Percentiles rank a stretch among this genome's conserved stretches.
Evolutionary conservation across 2,797 vertebrate species (phyloP).

Genomic region (Zalophus californianus): DNA sequence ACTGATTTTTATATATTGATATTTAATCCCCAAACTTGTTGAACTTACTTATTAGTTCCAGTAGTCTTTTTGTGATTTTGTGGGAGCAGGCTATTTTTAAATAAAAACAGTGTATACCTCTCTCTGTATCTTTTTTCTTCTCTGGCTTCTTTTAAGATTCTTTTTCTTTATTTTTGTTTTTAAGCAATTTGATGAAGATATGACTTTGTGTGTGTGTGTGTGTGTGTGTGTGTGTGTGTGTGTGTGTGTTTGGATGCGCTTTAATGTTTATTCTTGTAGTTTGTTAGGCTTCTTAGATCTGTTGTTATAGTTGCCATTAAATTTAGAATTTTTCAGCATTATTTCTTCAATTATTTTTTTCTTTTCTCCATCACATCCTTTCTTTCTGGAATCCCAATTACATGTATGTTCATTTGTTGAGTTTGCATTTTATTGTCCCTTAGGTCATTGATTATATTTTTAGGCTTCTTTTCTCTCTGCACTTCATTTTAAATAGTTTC

Average conservation of each 20-base stretch:
- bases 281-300: background rate
- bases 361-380: background rate
- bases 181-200: background rate
- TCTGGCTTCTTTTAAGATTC: background rate
- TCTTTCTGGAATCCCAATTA: background rate
- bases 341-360: background rate
- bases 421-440: background rate
- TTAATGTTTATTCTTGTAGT: background rate
- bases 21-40: background rate
- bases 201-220: background rate
- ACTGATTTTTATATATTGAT: background rate
- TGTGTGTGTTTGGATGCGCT: background rate
- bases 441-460: background rate
- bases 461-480: background rate
- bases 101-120: background rate
- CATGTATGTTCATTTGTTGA: background rate
- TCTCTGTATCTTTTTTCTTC: background rate
- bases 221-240: background rate
- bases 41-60: background rate
- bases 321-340: background rate
- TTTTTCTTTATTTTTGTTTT: background rate
- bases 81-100: background rate
- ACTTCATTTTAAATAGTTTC: background rate
- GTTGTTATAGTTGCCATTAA: background rate
- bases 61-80: background rate